Evolutionary conservation across 2,113 vertebrate species (phyloP).

Genomic region (Tupaia chinensis): DNA sequence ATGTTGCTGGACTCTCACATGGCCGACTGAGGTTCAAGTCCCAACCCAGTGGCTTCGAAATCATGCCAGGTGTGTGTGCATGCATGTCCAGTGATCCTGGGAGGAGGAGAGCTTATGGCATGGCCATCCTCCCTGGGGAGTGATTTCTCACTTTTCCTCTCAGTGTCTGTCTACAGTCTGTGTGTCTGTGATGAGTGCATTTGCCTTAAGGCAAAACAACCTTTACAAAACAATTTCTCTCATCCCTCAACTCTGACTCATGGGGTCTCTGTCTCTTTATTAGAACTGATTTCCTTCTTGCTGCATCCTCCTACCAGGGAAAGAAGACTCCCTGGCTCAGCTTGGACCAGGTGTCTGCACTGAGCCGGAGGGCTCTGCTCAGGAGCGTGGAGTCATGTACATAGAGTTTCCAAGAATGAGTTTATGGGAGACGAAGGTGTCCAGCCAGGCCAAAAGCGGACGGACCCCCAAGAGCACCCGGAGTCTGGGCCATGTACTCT

Average conservation of each 20-base stretch:
- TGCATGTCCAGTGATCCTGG: no score
- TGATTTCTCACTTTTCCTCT: no score
- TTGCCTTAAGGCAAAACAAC: no score
- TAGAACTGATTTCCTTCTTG: neutral
- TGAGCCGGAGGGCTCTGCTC: neutral
- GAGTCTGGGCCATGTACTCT: neutral
- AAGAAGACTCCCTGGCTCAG: neutral
- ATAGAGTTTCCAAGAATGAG: neutral
- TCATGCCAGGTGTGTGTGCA: no score
- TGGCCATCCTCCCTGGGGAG: no score
- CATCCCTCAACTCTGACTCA: neutral
- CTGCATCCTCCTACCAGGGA: neutral
- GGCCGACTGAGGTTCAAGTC: no score
- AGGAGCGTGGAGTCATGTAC: neutral
- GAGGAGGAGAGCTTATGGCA: no score
- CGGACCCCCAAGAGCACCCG: neutral
- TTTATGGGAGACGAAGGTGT: neutral
- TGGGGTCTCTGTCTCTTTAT: neutral
- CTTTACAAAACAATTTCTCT: no score
- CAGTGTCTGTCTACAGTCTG: no score
- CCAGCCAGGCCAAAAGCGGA: neutral
- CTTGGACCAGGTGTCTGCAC: neutral
- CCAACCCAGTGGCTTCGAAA: no score
- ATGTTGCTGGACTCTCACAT: no score
- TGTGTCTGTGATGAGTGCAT: no score